These are phyloP conservation scores for Ceyx margarethae DNA, from an alignment of 2,113 vertebrate species.

Conservation along the genomic window DNA sequence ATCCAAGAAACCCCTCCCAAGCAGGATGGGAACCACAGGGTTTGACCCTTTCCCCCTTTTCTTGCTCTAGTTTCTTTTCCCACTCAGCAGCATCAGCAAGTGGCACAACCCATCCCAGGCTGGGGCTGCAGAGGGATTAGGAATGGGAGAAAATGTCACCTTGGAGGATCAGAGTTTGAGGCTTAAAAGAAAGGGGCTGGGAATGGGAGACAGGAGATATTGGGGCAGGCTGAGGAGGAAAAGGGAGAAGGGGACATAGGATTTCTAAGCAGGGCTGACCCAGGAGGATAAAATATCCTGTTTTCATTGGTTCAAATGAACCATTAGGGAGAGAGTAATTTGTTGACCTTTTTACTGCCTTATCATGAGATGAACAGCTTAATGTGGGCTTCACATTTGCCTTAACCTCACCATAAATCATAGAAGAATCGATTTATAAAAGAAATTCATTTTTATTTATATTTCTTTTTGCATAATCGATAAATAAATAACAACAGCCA, in stretches of 20 bases:
- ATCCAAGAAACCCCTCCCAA: neutral
- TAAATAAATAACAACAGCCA: neutral
- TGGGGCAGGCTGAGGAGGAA: neutral
- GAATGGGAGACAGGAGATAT: neutral
- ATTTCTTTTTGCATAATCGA: neutral
- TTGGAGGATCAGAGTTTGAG: constrained; percentile 41
- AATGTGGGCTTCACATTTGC: constrained; percentile 57
- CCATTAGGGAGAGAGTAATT: constrained; percentile 66
- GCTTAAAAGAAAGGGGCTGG: constrained; percentile 36
- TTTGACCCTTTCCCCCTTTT: neutral
- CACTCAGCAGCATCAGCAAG: constrained; percentile 24
- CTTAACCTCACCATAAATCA: constrained; percentile 40
- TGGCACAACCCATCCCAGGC: neutral
- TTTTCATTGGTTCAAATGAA: constrained; percentile 69
- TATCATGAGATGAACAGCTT: constrained; percentile 65
- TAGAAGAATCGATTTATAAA: neutral
- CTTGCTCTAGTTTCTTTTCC: neutral
- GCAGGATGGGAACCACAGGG: neutral
- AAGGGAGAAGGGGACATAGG: neutral
- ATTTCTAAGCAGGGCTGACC: constrained; percentile 58
- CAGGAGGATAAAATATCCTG: constrained; percentile 59
- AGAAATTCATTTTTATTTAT: neutral
- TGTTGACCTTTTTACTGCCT: constrained; percentile 72
- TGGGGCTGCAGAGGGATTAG: neutral
- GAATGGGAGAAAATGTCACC: constrained; percentile 65